Evolutionary conservation across 2,113 vertebrate genomes (phyloP).

Genomic region (Gnathonemus longibarbis): DNA sequence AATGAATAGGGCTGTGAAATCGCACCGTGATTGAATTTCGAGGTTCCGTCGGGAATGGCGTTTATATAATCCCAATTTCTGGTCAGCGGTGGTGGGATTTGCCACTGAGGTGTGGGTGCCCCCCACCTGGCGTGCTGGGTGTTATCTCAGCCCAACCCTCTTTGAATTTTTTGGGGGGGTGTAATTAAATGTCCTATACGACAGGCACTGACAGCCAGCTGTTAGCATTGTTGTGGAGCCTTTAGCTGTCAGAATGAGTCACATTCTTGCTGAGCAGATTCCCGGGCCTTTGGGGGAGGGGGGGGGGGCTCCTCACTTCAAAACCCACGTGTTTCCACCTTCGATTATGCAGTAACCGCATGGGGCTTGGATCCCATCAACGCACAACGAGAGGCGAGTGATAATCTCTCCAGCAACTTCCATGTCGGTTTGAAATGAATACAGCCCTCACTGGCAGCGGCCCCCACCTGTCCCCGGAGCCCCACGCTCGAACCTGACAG

Average conservation of each 20-base stretch:
- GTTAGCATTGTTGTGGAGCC: slow-evolving; percentile 28
- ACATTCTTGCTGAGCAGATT: slow-evolving; percentile 13
- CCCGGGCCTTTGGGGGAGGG: not conserved
- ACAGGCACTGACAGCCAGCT: slow-evolving; percentile 28
- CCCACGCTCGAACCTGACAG: slow-evolving; percentile 17
- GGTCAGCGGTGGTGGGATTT: not conserved
- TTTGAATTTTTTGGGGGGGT: slow-evolving; percentile 36
- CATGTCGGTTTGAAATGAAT: not conserved
- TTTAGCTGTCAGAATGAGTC: slow-evolving; percentile 35
- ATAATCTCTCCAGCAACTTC: not conserved
- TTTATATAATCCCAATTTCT: not conserved
- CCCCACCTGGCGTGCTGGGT: slow-evolving; percentile 28
- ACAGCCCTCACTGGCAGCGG: not conserved
- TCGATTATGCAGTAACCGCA: not conserved
- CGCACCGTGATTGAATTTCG: not conserved
- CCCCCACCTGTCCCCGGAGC: slow-evolving; percentile 3
- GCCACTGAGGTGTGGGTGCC: not conserved
- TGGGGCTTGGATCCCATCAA: not conserved
- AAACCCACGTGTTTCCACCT: not conserved
- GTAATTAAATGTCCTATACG: slow-evolving; percentile 42
- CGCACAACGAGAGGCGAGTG: not conserved
- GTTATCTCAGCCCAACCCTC: slow-evolving; percentile 37
- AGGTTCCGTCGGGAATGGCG: not conserved
- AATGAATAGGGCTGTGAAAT: not conserved
- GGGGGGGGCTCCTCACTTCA: not conserved